Evolutionary conservation across 2,113 vertebrate species (phyloP), one percentile per base, ranked within the genome.

Genomic region (Antigone vipio): DNA sequence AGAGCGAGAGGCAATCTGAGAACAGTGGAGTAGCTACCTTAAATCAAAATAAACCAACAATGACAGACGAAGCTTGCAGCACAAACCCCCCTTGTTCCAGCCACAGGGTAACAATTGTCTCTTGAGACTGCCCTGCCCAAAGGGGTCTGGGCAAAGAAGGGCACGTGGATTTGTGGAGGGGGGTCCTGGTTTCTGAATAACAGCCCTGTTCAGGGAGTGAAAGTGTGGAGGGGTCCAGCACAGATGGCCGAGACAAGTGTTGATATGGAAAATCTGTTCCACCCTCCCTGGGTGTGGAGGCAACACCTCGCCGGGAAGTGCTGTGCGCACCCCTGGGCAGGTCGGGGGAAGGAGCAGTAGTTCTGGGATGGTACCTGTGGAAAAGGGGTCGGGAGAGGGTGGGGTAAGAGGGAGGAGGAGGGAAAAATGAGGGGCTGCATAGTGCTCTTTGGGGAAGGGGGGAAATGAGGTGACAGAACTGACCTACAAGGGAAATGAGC

Each of bases 11-110:
- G 71, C 21, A 74, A 74, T 17, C 27, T 62, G 73, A 87, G 94
- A 96, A 87, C 15, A 87, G 69, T 21, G 22, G 24, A 69, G 26
- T 15, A 21, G 66, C 63, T 71, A 52, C 47, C 38, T 93, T 87
- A 80, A 93, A 85, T 91, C 55, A 85, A 85, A 92, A 94, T 60
- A 96, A 94, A 64, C n/a, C 56, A 74, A 60, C 24, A 55, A 73
- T 35, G 68, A 53, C 44, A 55, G 58, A 72, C 63, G 74, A 68
- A 63, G 52, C 44, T 77, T 5, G 3, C 12, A 52, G 66, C 64
- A 95, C 85, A 97, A 92, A 75, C 62, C 79, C 24, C 12, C 9
- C 88, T 96, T 96, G 92, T 97, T 96, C 27, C 40, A 91, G 45
- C 72, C 56, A 2, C 15, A 23, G 29, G 29, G 66, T 38, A 60